Evolutionary conservation across 2,888 invertebrate species (phyloP), one percentile per base, ranked within the genome.

Genomic region (Cheilosia soror): DNA sequence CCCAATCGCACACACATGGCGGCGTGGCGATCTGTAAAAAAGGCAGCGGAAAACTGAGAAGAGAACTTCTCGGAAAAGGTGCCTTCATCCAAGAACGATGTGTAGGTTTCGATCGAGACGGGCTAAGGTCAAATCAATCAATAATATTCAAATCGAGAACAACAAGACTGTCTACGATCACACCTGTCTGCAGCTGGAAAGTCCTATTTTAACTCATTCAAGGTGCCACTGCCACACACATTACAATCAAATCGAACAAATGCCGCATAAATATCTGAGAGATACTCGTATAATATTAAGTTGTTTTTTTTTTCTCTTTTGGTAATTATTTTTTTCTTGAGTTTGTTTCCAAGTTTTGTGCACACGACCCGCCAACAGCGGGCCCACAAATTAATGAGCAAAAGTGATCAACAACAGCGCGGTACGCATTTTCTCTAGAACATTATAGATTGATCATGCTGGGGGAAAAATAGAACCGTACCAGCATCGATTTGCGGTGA

Each of bases 311-410:
- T 15, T 9, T 42, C 53, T 60, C 33, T 20, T 37, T 63, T 15
- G 25, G 47, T 20, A 15, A 15, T 80, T 76, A 31, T 65, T 60
- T 55, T 60, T 60, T 68, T 44, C 37, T 69, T 55, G 25, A 75
- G 71, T 57, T 75, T 69, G 66, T 85, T 84, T 85, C 71, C 68
- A 75, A 73, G 69, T 80, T 71, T 85, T 85, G 85, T 85, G 85
- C 85, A 81, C 85, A 85, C 85, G 85, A 77, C 85, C 69, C 85
- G 85, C 81, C 71, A 81, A 68, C 47, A 27, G 33, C 53, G 71
- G 72, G 51, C 66, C 69, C 76, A 85, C 76, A 85, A 71, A 84
- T 76, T 80, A 80, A 81, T 72, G 81, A 57, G 76, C 62, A 80
- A 75, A 79, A 79, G 69, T 69, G 65, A 75, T 60, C 57, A 77